Base-by-base conservation (phyloP, 2,888 invertebrate species). In the Prionchulus punctatus region DNA sequence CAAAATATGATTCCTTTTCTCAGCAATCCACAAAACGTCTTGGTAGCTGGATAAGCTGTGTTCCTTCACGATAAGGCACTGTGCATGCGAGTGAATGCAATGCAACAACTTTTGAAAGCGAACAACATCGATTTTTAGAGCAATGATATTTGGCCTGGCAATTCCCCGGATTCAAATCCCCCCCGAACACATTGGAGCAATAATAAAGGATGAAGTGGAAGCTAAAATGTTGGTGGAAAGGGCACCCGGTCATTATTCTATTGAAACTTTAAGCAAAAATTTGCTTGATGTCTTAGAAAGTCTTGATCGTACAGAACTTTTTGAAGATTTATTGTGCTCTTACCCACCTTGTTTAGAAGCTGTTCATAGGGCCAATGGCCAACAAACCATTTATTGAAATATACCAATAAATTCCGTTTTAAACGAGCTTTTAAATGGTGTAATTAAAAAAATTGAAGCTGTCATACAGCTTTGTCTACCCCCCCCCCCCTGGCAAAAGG, bases 181-280 rank as follows among this genome's bases (percentile, higher is more conserved):
- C 27, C 26, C 51, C 26, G 51, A 51, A 51, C 15, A 31, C n/a
- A 51, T 51, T 26, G 51, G 51, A 26, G 51, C 51, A 12, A 51
- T 51, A 7, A 7, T 51, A 12, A 51, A 51, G 27, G 51, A 51
- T 31, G 31, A 31, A 51, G 27, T 51, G 4, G 51, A 51, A 26
- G 51, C 51, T 26, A 12, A 27, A 51, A 51, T 51, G 51, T 26
- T 51, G 12, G 30, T 4, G 7, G 27, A 51, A 51, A 26, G 7
- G 7, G 51, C 18, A 4, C 30, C 51, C 21, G 31, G 31, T 51
- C 51, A 27, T 7, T 51, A 25, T 51, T 51, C 51, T 7, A 23
- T 23, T 23, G 45, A 45, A 45, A 45, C 45, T 12, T 45, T 45
- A 23, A 45, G 23, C 4, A 36, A 36, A 36, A 36, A 36, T 36